Evolutionary conservation across 2,888 invertebrate species (phyloP).

Genomic region (Sarcophaga caerulescens): DNA sequence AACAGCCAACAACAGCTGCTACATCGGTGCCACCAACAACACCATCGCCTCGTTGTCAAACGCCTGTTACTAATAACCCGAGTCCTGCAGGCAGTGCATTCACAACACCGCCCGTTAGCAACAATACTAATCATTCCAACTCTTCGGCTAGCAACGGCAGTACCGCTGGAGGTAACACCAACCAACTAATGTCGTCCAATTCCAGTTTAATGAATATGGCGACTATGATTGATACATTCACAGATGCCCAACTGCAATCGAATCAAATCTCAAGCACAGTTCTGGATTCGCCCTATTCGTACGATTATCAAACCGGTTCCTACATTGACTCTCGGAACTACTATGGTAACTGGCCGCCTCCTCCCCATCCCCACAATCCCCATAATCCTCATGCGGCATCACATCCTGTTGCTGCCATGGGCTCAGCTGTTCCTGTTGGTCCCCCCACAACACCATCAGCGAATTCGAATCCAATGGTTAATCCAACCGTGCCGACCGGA

Average conservation of each 20-base stretch:
- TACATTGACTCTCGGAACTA: slow-evolving; percentile 85
- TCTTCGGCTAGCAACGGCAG: slow-evolving; percentile 63
- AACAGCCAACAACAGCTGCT: slow-evolving; percentile 72
- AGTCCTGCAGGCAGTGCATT: slow-evolving; percentile 83
- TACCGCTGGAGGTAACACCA: slow-evolving; percentile 75
- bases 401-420: slow-evolving; percentile 62
- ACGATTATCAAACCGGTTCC: slow-evolving; percentile 83
- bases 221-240: slow-evolving; percentile 89
- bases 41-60: slow-evolving; percentile 80
- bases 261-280: slow-evolving; percentile 93
- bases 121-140: slow-evolving; percentile 70
- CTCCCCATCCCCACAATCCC: slow-evolving; percentile 83
- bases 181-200: slow-evolving; percentile 80
- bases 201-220: slow-evolving; percentile 87
- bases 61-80: slow-evolving; percentile 83
- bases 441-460: slow-evolving; percentile 58
- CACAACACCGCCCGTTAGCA: slow-evolving; percentile 81
- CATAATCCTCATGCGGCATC: slow-evolving; percentile 70
- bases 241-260: slow-evolving; percentile 90
- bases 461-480: slow-evolving; percentile 57
- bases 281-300: slow-evolving; percentile 86
- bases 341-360: slow-evolving; percentile 84
- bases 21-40: slow-evolving; percentile 77
- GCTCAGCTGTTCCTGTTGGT: slow-evolving; percentile 39
- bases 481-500: slow-evolving; percentile 68